Conservation (phyloP, 2,888 invertebrate genomes). For the Chaetogeoica ovagalla region DNA sequence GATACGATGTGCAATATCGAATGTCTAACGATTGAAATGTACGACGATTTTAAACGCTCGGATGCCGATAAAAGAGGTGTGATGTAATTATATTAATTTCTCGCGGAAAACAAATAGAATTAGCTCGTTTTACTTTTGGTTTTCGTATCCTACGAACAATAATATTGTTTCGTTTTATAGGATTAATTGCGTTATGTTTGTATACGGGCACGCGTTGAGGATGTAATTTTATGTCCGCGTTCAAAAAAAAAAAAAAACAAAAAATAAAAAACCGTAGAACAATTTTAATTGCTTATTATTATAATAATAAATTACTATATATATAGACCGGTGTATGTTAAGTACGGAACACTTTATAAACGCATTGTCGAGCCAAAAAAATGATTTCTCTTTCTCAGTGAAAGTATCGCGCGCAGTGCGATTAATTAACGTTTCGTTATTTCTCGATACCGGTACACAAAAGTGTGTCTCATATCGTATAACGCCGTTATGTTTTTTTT, state of each 20-base stretch:
- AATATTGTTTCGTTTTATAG: no score
- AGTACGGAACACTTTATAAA: not conserved
- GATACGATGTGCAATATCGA: not conserved
- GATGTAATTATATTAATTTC: constrained; percentile 2
- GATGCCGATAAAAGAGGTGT: constrained; percentile 21
- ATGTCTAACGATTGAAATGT: not conserved
- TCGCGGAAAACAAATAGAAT: not conserved
- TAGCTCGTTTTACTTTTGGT: no score
- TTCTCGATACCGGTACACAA: not conserved
- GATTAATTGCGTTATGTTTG: no score
- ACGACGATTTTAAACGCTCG: not conserved
- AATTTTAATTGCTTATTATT: no score
- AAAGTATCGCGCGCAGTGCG: not conserved
- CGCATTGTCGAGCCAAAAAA: not conserved
- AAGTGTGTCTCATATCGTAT: not conserved
- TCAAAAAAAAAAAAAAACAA: no score
- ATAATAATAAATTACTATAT: no score
- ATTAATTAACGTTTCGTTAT: constrained; percentile 3
- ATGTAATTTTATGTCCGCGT: no score
- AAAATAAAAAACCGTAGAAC: no score
- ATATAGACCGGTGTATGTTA: no score
- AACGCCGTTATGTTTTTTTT: no score
- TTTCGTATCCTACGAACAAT: no score
- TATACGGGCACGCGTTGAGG: no score
- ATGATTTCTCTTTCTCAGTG: not conserved